Percentiles rank a stretch among this genome's conserved stretches.
phyloP scores from a whole-genome alignment of 2,113 vertebrate species.

The Gymnarchus niloticus region DNA sequence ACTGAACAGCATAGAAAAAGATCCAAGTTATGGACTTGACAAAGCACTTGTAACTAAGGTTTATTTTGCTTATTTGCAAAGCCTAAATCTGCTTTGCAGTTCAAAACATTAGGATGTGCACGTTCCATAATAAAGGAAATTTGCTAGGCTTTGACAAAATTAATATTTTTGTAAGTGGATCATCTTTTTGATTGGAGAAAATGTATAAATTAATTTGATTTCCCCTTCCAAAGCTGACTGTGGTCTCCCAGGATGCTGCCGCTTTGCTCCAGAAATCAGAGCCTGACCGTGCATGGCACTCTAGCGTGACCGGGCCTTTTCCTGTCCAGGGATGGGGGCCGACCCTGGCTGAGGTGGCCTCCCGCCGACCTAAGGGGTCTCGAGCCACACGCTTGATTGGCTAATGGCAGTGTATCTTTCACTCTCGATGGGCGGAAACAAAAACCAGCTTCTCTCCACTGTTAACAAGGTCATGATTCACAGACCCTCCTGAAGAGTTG shows the following conservation, averaged over 20 bases:
- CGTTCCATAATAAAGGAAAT: background rate
- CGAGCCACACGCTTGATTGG: background rate
- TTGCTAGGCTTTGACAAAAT: background rate
- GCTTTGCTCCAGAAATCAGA: background rate
- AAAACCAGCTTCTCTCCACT: background rate
- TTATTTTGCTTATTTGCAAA: background rate
- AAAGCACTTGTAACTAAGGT: background rate
- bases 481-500: background rate
- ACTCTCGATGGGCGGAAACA: background rate
- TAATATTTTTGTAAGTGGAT: background rate
- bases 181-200: background rate
- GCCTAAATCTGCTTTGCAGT: background rate
- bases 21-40: background rate
- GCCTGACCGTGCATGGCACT: background rate
- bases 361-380: background rate
- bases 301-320: background rate
- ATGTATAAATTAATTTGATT: background rate
- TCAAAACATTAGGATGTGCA: background rate
- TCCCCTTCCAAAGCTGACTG: background rate
- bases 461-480: constrained; percentile 11
- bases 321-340: background rate
- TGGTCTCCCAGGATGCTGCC: background rate
- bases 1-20: background rate
- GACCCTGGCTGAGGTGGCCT: background rate
- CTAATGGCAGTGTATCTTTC: constrained; percentile 9